Percentiles rank a stretch among this genome's conserved stretches.
Conservation (phyloP, 2,113 vertebrate species). For the Charina bottae region DNA sequence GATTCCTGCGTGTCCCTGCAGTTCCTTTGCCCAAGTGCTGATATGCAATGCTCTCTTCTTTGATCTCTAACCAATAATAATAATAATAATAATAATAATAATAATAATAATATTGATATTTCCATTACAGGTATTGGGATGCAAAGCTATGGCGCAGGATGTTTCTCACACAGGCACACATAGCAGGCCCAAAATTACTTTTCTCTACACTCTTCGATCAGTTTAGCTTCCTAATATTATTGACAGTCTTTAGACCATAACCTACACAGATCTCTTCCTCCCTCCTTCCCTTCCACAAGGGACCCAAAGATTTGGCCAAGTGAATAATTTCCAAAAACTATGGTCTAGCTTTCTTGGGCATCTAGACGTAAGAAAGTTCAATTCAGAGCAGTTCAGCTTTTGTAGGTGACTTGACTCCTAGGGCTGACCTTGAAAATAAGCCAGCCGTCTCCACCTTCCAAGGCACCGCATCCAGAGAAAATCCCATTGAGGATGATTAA, state of each 20-base stretch:
- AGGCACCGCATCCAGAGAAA: neutral
- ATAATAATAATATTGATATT: neutral
- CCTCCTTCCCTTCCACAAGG: neutral
- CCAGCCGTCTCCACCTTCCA: neutral
- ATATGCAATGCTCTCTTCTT: neutral
- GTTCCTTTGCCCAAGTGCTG: neutral
- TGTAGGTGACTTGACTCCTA: neutral
- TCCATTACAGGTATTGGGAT: neutral
- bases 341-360: neutral
- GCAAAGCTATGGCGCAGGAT: neutral
- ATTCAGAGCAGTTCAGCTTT: neutral
- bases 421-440: neutral
- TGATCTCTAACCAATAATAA: neutral
- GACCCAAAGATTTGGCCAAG: neutral
- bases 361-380: neutral
- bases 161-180: neutral
- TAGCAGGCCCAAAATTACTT: neutral
- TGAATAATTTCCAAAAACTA: neutral
- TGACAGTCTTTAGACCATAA: neutral
- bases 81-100: too few relatives aligned
- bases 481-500: neutral
- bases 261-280: neutral
- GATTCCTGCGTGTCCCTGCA: neutral
- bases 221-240: too few relatives aligned
- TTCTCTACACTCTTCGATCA: too few relatives aligned